Evolutionary conservation across 1,140 invertebrate genomes (phyloP).

Genomic region (Halyomorpha halys): DNA sequence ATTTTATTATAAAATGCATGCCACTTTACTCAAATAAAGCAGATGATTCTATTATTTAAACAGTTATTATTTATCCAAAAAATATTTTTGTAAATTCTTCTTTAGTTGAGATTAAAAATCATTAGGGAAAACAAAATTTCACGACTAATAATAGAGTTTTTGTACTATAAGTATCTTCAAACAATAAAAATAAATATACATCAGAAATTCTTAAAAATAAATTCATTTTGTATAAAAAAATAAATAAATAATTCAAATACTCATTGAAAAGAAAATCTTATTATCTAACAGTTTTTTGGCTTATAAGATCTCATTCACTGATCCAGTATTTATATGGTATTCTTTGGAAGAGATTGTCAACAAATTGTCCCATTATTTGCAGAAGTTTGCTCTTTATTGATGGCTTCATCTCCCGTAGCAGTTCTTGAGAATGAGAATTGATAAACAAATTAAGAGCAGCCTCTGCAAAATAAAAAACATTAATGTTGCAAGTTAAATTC

Average conservation of each 20-base stretch:
- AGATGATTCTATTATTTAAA: too few relatives aligned
- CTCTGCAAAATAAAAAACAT: slow-evolving; percentile 43
- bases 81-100: too few relatives aligned
- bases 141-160: too few relatives aligned
- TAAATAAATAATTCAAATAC: slow-evolving; percentile 5
- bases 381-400: slow-evolving; percentile 64
- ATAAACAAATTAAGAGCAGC: slow-evolving; percentile 76
- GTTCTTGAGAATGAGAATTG: slow-evolving; percentile 68
- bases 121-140: too few relatives aligned
- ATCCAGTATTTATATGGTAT: slow-evolving; percentile 69
- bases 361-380: slow-evolving; percentile 58
- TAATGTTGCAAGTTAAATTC: too few relatives aligned
- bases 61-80: too few relatives aligned
- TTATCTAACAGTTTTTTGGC: background rate
- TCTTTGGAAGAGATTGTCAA: slow-evolving; percentile 59
- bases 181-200: too few relatives aligned
- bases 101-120: too few relatives aligned
- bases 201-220: background rate
- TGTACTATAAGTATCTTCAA: too few relatives aligned
- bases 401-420: slow-evolving; percentile 76
- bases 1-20: too few relatives aligned
- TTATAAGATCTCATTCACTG: slow-evolving; percentile 35
- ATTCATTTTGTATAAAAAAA: background rate
- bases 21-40: too few relatives aligned
- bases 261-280: background rate